Base-by-base conservation (phyloP, 2,113 vertebrate species). In the Cyprinodon variegatus region DNA sequence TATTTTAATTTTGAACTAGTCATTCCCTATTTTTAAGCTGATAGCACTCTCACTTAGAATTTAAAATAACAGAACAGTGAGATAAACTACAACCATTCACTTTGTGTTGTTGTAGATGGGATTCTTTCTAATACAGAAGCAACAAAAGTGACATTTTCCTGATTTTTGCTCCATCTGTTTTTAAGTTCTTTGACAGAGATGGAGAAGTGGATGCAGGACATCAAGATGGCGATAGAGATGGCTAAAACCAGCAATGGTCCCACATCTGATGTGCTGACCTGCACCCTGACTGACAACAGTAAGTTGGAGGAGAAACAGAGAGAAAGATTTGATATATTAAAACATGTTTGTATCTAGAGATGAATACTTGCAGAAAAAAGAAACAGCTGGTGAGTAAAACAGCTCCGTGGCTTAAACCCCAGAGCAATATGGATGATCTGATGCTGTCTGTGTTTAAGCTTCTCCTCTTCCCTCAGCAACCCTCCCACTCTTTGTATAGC, bases 181-280 rank as follows among this genome's bases (percentile, higher is more conserved):
- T 41, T 71, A 60, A 99, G 98, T 84, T 96, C 94, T 20, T 87
- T 83, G 0, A 75, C 92, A 4, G 98, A 99, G 89, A 98, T 97
- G 97, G 96, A 97, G 71, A 98, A 97, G 81, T 99, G 98, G 98
- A 95, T 95, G 40, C 97, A 97, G 70, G 98, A 99, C 83, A 93
- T 99, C 72, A 96, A 96, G 86, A 94, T 95, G 95, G 98, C 96
- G 1, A 95, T 98, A 64, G 96, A 97, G 77, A 88, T 95, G 87
- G 94, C 95, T 0, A 96, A 97, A 88, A 95, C 95, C 81, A 96
- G 92, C 90, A 97, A 95, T 0, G 95, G 95, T 60, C 96, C 94
- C 22, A 83, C 92, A 3, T 91, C 94, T 0, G 96, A 96, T 81
- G 75, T 97, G 66, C 89, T 97, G 83, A 95, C 94, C 68, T 91